Conservation (phyloP, 2,113 vertebrate species). For the Neogobius melanostomus region DNA sequence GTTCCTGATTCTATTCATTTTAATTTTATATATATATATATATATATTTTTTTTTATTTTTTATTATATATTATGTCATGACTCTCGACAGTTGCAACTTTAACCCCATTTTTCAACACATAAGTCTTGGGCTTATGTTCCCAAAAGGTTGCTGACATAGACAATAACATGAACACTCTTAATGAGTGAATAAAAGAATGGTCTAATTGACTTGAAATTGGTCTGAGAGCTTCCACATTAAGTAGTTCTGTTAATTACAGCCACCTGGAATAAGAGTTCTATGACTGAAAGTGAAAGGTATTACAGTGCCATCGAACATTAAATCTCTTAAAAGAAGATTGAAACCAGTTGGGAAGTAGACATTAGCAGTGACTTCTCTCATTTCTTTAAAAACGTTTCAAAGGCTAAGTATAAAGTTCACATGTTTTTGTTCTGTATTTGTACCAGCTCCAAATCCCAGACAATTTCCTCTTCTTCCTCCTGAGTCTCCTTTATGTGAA, state of each 20-base stretch:
- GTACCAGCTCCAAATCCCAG: conserved; percentile 34
- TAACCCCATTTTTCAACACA: background rate
- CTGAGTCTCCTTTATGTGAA: conserved; percentile 31
- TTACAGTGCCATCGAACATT: conserved; percentile 6
- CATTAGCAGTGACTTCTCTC: conserved; percentile 6
- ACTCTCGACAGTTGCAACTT: too few species aligned
- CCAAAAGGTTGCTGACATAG: background rate
- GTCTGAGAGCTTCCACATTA: background rate
- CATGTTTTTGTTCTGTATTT: conserved; percentile 47
- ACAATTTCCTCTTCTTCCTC: conserved; percentile 60
- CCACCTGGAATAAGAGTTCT: background rate
- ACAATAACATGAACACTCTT: background rate
- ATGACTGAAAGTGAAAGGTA: background rate
- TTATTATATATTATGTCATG: too few species aligned
- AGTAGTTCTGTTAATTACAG: background rate
- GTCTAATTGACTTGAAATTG: background rate
- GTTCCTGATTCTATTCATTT: too few species aligned
- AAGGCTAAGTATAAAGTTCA: conserved; percentile 35
- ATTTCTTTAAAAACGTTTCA: conserved; percentile 25
- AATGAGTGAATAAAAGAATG: background rate
- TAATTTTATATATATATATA: too few species aligned
- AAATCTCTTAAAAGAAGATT: conserved; percentile 12
- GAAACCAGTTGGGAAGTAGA: conserved; percentile 6
- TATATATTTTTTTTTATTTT: too few species aligned
- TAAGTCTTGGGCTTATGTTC: background rate